Evolutionary conservation across 2,797 vertebrate genomes (phyloP).

Genomic region (Melanotaenia boesemani): DNA sequence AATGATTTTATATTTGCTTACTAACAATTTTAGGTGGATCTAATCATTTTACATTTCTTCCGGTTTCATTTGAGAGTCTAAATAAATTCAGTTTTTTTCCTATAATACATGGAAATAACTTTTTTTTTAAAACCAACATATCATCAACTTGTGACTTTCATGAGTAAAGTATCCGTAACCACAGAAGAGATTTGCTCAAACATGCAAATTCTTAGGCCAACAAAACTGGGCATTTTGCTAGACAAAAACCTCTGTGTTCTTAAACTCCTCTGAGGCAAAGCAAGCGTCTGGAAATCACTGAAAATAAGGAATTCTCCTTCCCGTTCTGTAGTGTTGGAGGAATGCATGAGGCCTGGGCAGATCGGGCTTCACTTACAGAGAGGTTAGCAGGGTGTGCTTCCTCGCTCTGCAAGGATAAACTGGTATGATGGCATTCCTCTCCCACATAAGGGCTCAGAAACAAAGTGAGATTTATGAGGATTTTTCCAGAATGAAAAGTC

Average conservation of each 20-base stretch:
- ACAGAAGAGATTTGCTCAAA: background rate
- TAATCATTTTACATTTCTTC: background rate
- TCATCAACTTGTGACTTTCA: background rate
- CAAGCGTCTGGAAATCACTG: constrained; percentile 46
- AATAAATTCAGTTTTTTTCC: background rate
- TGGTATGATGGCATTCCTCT: constrained; percentile 74
- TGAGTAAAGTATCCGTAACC: background rate
- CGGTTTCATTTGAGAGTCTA: background rate
- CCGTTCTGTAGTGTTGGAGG: constrained; percentile 52
- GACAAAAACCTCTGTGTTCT: constrained; percentile 44
- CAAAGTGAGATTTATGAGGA: constrained; percentile 50
- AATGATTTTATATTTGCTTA: background rate
- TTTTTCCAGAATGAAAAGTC: constrained; percentile 51
- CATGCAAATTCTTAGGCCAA: background rate
- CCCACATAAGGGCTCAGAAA: constrained; percentile 52
- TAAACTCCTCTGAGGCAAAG: constrained; percentile 42
- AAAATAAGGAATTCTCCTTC: constrained; percentile 70
- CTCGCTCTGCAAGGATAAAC: constrained; percentile 55
- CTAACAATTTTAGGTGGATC: constrained; percentile 3
- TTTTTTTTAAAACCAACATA: background rate
- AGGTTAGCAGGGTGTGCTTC: constrained; percentile 56
- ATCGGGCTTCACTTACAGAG: constrained; percentile 55
- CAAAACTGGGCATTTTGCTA: constrained; percentile 22
- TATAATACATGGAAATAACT: constrained; percentile 7
- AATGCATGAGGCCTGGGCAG: constrained; percentile 68